phyloP scores from a whole-genome alignment of 2,113 vertebrate genomes.

The Barbus barbus region DNA sequence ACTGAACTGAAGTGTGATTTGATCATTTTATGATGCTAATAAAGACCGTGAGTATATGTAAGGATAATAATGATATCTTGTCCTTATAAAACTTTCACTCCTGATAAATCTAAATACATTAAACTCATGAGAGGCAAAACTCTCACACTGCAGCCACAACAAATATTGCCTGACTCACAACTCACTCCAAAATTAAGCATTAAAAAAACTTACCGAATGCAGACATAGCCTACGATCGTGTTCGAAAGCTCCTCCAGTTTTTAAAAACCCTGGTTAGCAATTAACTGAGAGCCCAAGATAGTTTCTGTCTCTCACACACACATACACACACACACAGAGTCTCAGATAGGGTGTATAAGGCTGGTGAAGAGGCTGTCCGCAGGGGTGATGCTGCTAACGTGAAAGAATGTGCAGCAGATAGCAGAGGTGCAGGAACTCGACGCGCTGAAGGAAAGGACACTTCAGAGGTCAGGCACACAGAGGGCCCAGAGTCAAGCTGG shows the following conservation, averaged over 20 bases:
- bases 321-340: constrained; percentile 6
- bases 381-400: constrained; percentile 77
- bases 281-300: constrained; percentile 63
- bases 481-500: constrained; percentile 38
- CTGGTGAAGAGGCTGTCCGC: constrained; percentile 75
- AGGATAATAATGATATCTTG: neutral
- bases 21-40: neutral
- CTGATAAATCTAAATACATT: neutral
- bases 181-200: neutral
- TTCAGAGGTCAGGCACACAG: constrained; percentile 72
- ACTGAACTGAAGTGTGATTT: neutral
- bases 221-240: constrained; percentile 64
- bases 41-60: neutral
- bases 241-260: constrained; percentile 58
- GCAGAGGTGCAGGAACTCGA: constrained; percentile 69
- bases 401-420: constrained; percentile 83
- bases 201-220: constrained; percentile 72
- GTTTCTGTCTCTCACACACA: constrained; percentile 2
- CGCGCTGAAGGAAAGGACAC: constrained; percentile 69
- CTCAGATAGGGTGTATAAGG: constrained; percentile 51
- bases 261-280: constrained; percentile 73
- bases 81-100: neutral
- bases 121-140: neutral
- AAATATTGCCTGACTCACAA: neutral
- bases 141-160: neutral